A percentile compares a stretch with the other conserved stretches of the same genome.
Evolutionary conservation across 2,888 invertebrate species (phyloP).

Genomic region (Anticlea derivata): DNA sequence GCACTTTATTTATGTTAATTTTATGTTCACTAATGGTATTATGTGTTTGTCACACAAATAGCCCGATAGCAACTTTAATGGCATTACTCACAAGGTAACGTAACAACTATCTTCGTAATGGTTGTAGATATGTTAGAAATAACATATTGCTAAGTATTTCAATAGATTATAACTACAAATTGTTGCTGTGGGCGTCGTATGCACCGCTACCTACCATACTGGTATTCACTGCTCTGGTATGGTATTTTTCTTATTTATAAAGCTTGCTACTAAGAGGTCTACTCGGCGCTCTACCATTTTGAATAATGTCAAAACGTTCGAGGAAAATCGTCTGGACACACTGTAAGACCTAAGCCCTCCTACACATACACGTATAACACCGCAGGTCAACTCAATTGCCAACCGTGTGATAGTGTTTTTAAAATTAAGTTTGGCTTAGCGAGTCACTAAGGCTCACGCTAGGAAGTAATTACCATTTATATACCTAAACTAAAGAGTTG

Average conservation of each 20-base stretch:
- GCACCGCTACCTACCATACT: not conserved
- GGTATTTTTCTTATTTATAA: not conserved
- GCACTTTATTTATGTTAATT: conserved; percentile 52
- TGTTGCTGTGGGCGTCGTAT: not conserved
- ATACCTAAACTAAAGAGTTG: too few species aligned
- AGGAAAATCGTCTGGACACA: too few species aligned
- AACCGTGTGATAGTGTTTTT: too few species aligned
- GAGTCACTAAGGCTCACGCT: too few species aligned
- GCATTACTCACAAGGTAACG: conserved; percentile 96
- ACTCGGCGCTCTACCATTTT: too few species aligned
- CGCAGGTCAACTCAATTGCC: too few species aligned
- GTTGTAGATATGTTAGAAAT: conserved; percentile 52
- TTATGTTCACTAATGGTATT: conserved; percentile 72
- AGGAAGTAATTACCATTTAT: too few species aligned
- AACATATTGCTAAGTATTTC: conserved; percentile 23
- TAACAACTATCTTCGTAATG: conserved; percentile 61
- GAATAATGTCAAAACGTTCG: too few species aligned
- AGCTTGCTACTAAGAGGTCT: too few species aligned
- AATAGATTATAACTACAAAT: not conserved
- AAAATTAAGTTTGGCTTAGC: too few species aligned
- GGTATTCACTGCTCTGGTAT: not conserved
- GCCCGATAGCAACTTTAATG: conserved; percentile 98
- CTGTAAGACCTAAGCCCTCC: too few species aligned
- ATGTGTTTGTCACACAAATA: conserved; percentile 90
- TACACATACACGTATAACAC: too few species aligned